A percentile compares a stretch with the other conserved stretches of the same genome.
These are phyloP conservation scores for Drosophila simulans DNA, from an alignment of 1,140 invertebrate genomes.

Conservation along the genomic window DNA sequence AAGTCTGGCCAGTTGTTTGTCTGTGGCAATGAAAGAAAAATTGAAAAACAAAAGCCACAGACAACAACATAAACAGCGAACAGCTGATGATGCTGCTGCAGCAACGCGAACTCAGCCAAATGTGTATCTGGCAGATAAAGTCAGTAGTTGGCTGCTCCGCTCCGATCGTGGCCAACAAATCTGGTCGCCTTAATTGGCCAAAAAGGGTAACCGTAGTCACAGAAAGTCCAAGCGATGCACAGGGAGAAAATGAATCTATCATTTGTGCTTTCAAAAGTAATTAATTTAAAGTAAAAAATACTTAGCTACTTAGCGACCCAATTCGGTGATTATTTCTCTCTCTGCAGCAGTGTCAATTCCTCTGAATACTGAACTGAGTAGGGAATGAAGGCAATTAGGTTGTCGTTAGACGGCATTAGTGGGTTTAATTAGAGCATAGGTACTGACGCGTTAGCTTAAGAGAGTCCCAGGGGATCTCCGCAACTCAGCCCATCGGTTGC, in stretches of 20 bases:
- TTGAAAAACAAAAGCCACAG: constrained; percentile 57
- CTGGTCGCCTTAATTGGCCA: constrained; percentile 62
- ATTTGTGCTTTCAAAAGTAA: too few species aligned
- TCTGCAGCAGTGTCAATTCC: constrained; percentile 29
- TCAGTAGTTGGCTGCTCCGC: constrained; percentile 41
- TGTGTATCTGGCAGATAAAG: constrained; percentile 64
- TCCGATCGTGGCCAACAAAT: constrained; percentile 44
- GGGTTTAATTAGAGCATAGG: constrained; percentile 56
- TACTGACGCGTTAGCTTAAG: constrained; percentile 62
- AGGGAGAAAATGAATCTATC: neutral
- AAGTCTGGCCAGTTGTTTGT: constrained; percentile 68
- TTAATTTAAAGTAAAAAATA: too few species aligned
- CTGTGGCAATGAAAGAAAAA: constrained; percentile 49
- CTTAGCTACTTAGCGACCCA: constrained; percentile 12
- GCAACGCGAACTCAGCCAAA: constrained; percentile 2
- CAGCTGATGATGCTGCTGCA: constrained; percentile 61
- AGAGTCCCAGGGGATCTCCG: constrained; percentile 6
- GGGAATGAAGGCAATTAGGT: constrained; percentile 65
- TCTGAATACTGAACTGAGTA: neutral
- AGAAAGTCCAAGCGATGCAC: constrained; percentile 16
- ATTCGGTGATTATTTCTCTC: constrained; percentile 7
- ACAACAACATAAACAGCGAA: constrained; percentile 68
- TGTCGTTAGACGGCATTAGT: constrained; percentile 70
- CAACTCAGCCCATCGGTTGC: constrained; percentile 27
- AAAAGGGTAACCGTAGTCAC: constrained; percentile 44